Base-by-base conservation (phyloP, 1,140 invertebrate genomes). In the Adelges cooleyi region DNA sequence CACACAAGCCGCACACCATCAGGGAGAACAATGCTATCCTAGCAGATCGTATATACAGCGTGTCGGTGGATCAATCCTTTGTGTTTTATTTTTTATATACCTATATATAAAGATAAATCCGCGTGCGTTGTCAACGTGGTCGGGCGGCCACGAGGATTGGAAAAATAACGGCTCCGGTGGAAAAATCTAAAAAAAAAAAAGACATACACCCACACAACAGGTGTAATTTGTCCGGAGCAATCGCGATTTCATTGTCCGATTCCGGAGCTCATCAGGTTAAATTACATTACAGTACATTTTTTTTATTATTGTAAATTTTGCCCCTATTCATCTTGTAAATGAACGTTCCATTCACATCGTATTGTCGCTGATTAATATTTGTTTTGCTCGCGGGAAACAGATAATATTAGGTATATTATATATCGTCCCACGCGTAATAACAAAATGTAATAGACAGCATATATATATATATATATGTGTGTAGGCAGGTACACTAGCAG, bases 241-340 rank as follows among this genome's bases (percentile, higher is more conserved):
- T 62, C 25, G 56, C 56, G 40, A 62, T 62, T 62, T 62, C 56
- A 62, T 62, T 62, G 56, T 62, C 56, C 56, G 56, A 46, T 46
- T 17, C 29, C 25, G 42, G 40, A n/a, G 9, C n/a, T n/a, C n/a
- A n/a, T 17, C 40, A 48, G 56, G 56, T 62, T 48, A 62, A 62
- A 62, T 62, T 62, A 62, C 56, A 46, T 29, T 29, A 44, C 10
- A 13, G 20, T 62, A 33, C n/a, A n/a, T n/a, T n/a, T 62, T 62
- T 62, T 62, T 62, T 29, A 22, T n/a, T n/a, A n/a, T n/a, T n/a
- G n/a, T 25, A 62, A 62, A 48, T 62, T 48, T 17, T 48, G 42
- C 17, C 42, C 44, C 56, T 59, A 59, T 59, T 59, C 54, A 18
- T 56, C 36, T 29, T 20, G 29, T 29, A 59, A 46, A 46, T 42